Conservation (phyloP, 2,113 vertebrate genomes). For the Alexandromys fortis region DNA sequence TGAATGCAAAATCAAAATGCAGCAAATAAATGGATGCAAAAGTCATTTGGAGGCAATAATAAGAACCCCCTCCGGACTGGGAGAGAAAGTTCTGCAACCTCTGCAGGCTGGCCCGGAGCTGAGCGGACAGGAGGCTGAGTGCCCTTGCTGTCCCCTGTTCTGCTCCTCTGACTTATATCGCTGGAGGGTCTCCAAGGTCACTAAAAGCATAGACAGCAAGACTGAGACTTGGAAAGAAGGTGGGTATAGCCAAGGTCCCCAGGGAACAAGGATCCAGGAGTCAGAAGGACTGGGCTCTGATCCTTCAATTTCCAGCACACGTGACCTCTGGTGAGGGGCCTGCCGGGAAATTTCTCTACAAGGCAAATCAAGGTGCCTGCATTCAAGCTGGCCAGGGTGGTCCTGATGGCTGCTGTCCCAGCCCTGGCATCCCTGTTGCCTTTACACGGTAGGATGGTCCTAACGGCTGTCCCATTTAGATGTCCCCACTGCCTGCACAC, state of each 20-base stretch:
- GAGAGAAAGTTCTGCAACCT: not conserved
- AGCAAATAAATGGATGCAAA: slow-evolving; percentile 71
- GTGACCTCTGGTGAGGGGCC: not conserved
- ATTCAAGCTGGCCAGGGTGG: not conserved
- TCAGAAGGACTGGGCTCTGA: not conserved
- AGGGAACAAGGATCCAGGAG: not conserved
- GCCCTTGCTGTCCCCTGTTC: not conserved
- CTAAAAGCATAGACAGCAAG: not conserved
- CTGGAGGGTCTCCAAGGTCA: not conserved
- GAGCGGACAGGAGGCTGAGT: not conserved
- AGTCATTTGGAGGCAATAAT: slow-evolving; percentile 69
- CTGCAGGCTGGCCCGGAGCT: not conserved
- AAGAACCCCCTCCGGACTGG: not conserved
- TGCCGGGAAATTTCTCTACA: not conserved
- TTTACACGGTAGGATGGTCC: not conserved
- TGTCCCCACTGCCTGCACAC: not conserved
- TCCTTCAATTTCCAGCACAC: rapidly evolving
- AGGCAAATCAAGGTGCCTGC: not conserved
- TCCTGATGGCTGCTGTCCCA: no score
- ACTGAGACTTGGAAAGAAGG: not conserved
- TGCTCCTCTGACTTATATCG: not conserved
- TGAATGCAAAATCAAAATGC: slow-evolving; percentile 78
- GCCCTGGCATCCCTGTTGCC: not conserved
- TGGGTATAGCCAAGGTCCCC: not conserved
- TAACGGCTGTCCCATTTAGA: not conserved